Conservation (phyloP, 2,888 invertebrate genomes). For the Scaptomyza reducta region DNA sequence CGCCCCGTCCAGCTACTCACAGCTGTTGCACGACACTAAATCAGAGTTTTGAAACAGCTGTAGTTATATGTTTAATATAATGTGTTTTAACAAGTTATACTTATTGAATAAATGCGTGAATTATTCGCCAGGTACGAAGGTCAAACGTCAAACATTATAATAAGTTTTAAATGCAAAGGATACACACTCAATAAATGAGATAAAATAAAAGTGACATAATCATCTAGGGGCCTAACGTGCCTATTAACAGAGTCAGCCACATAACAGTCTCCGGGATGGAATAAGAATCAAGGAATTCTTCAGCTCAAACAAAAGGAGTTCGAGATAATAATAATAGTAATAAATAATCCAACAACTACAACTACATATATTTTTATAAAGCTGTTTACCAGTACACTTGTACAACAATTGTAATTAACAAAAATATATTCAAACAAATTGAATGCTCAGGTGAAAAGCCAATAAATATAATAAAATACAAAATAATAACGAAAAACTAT, state of each 20-base stretch:
- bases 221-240: not conserved
- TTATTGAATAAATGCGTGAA: slow-evolving; percentile 56
- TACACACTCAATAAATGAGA: not conserved
- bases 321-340: slow-evolving; percentile 5
- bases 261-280: not conserved
- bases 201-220: slow-evolving; percentile 24
- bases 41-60: slow-evolving; percentile 46
- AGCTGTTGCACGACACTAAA: slow-evolving; percentile 39
- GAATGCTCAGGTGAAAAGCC: slow-evolving; percentile 67
- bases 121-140: slow-evolving; percentile 39
- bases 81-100: slow-evolving; percentile 67
- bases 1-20: slow-evolving; percentile 10
- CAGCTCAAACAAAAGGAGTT: slow-evolving; percentile 12
- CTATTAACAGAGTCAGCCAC: not conserved
- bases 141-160: slow-evolving; percentile 45
- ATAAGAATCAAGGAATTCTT: slow-evolving; percentile 8
- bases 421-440: slow-evolving; percentile 23
- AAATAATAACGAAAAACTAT: slow-evolving; percentile 38
- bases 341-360: slow-evolving; percentile 15
- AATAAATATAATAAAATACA: slow-evolving; percentile 20
- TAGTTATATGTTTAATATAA: slow-evolving; percentile 31
- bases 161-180: slow-evolving; percentile 28
- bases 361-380: slow-evolving; percentile 65
- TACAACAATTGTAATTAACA: slow-evolving; percentile 14
- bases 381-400: slow-evolving; percentile 49